A percentile compares a stretch with the other conserved stretches of the same genome.
Conservation (phyloP, 2,888 invertebrate species). For the Cataglyphis altisquamis region DNA sequence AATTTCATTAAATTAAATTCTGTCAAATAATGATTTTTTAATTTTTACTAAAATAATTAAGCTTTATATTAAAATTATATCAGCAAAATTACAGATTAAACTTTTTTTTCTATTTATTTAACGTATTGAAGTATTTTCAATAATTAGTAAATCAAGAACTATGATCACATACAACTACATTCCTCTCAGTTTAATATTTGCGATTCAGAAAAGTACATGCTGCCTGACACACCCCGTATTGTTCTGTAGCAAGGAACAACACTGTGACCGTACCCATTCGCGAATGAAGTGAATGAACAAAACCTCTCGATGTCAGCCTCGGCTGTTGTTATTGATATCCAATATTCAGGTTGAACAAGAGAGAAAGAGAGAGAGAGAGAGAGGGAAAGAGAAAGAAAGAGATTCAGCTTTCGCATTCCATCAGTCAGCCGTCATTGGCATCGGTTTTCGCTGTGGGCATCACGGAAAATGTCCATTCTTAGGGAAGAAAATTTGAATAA, state of each 20-base stretch:
- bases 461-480: conserved; percentile 18
- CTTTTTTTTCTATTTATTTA: neutral
- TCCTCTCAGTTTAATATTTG: conserved; percentile 11
- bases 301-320: conserved; percentile 49
- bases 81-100: neutral
- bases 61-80: neutral
- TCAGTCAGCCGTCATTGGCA: conserved; percentile 75
- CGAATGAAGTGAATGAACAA: conserved; percentile 54
- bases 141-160: conserved; percentile 8
- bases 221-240: conserved; percentile 31
- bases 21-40: neutral
- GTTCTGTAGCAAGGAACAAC: conserved; percentile 37
- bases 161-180: neutral
- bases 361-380: neutral
- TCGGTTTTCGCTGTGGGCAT: conserved; percentile 47
- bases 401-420: conserved; percentile 57
- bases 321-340: conserved; percentile 75
- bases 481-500: conserved; percentile 36
- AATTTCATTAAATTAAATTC: neutral
- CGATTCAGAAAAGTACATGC: conserved; percentile 24
- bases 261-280: conserved; percentile 43
- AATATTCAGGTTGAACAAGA: conserved; percentile 66
- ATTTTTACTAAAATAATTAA: neutral
- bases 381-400: conserved; percentile 2
- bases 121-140: neutral